Percentiles rank a stretch among this genome's conserved stretches.
Evolutionary conservation across 2,113 vertebrate species (phyloP).

Genomic region (Rallus limicola): DNA sequence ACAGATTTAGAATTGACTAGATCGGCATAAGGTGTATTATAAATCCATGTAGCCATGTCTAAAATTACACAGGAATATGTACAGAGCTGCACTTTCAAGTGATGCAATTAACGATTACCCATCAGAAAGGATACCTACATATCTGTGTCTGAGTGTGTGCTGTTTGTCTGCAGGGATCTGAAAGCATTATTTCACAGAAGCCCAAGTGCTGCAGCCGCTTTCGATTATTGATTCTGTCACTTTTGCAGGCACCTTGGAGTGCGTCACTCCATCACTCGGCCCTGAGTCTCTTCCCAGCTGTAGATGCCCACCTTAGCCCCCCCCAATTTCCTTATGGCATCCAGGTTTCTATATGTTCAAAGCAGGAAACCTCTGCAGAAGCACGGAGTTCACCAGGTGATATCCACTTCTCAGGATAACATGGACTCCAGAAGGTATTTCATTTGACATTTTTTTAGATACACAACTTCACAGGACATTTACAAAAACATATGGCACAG

Average conservation of each 20-base stretch:
- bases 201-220: not conserved
- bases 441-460: not conserved
- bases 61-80: not conserved
- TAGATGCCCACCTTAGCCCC: no score
- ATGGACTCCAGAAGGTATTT: not conserved
- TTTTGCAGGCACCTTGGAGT: not conserved
- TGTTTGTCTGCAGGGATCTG: not conserved
- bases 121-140: not conserved
- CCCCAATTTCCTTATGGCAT: not conserved
- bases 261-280: not conserved
- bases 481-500: not conserved
- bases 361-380: not conserved
- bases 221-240: not conserved
- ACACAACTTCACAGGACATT: not conserved
- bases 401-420: not conserved
- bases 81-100: not conserved
- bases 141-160: accelerated
- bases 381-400: not conserved
- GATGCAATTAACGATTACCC: not conserved
- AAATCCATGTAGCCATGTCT: not conserved
- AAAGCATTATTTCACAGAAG: not conserved
- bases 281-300: accelerated
- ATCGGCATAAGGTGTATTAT: not conserved
- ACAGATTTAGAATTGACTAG: not conserved
- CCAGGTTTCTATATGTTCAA: accelerated